Base-by-base conservation (phyloP, 2,113 vertebrate species). In the Sterrhoptilus dennistouni region DNA sequence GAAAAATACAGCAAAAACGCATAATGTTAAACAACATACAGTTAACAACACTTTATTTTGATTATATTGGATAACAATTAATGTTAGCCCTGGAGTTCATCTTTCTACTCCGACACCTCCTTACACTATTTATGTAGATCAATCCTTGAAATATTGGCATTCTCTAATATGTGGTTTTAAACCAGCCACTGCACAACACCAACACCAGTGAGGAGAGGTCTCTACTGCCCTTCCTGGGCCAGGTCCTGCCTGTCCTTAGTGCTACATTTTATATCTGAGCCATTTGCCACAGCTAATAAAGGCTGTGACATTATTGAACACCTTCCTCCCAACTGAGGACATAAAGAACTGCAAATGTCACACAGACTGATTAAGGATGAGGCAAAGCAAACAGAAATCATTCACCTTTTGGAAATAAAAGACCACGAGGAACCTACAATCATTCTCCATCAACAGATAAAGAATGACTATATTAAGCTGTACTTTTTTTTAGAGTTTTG, bases 11-110 rank as follows among this genome's bases (percentile, higher is more conserved):
- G 81, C 54, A 63, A 38, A 22, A 90, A 78, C 84, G 96, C 52
- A 65, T 80, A 93, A 88, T 91, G 83, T 93, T 97, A 97, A 97
- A 97, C 93, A 98, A 97, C 91, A 97, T 72, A 94, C 79, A 97
- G 97, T 98, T 97, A 98, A 94, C 92, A 97, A 94, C 83, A 79
- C 79, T 98, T 97, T 95, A 76, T 93, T 98, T 94, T 97, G 97
- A 98, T 98, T 97, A 98, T 91, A 96, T 86, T 90, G 92, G 78
- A 84, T 74, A 82, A 95, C 91, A 96, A 95, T 98, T 98, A 98
- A 97, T 89, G 88, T 82, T 95, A 75, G 77, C 74, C 80, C 68
- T 76, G 59, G 9, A 91, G 92, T 94, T 98, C 94, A 97, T 97
- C 96, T 94, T 97, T 97, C 94, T 95, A 69, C 89, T 97, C 89